These are phyloP conservation scores for Sula dactylatra DNA, from an alignment of 2,113 vertebrate genomes.

Conservation along the genomic window DNA sequence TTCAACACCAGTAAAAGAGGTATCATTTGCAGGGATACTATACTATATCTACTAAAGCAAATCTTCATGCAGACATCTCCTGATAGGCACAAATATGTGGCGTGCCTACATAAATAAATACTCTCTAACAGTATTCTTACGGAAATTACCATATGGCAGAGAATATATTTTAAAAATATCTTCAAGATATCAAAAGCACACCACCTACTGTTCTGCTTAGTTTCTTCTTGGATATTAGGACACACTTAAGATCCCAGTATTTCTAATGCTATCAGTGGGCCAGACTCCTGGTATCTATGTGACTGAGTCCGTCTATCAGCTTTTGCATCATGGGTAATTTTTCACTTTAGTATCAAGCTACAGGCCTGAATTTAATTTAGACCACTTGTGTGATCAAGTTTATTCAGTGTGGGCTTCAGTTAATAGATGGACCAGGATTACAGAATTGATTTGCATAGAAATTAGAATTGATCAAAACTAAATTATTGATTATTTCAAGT, in stretches of 20 bases:
- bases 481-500: conserved; percentile 30
- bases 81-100: neutral
- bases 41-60: neutral
- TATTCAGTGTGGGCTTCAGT: neutral
- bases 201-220: neutral
- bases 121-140: neutral
- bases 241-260: neutral
- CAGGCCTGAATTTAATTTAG: neutral
- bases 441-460: conserved; percentile 10
- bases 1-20: neutral
- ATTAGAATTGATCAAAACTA: conserved; percentile 22
- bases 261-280: neutral
- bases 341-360: neutral
- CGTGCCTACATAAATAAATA: neutral
- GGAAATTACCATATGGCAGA: neutral
- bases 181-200: neutral
- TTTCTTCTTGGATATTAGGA: neutral
- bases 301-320: neutral
- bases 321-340: neutral
- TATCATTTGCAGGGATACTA: neutral
- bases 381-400: neutral
- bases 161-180: neutral
- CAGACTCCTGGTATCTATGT: neutral
- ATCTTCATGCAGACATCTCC: neutral
- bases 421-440: neutral